Percentiles rank a stretch among this genome's conserved stretches.
phyloP scores from a whole-genome alignment of 2,888 invertebrate species.

The Andrena fulva region DNA sequence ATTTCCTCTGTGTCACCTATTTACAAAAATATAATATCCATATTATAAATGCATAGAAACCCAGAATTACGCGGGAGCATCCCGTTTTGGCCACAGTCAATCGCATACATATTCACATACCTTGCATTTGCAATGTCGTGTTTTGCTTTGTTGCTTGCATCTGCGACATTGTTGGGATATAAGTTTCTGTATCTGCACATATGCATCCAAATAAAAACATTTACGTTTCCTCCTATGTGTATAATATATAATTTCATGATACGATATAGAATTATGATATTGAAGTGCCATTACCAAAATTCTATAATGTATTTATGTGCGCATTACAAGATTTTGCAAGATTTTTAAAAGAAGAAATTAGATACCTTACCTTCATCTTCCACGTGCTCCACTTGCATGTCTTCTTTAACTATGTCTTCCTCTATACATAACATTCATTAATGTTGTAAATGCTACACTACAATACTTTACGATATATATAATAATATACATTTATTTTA shows the following conservation, averaged over 20 bases:
- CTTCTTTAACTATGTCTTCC: neutral
- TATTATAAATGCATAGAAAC: too few relatives aligned
- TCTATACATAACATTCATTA: neutral
- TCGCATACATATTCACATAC: neutral
- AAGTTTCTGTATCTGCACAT: neutral
- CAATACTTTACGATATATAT: neutral
- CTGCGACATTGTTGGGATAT: neutral
- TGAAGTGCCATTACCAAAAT: neutral
- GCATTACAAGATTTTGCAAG: neutral
- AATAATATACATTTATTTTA: constrained; percentile 1
- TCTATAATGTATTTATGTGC: neutral
- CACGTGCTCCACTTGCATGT: neutral
- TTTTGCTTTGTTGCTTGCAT: neutral
- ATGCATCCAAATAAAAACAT: neutral
- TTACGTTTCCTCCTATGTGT: neutral
- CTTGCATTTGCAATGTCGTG: neutral
- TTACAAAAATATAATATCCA: neutral
- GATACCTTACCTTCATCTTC: neutral
- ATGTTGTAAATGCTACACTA: neutral
- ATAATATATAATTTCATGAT: neutral
- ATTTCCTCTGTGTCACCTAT: neutral
- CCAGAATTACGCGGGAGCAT: neutral
- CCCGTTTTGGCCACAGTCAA: too few relatives aligned
- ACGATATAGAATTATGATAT: neutral
- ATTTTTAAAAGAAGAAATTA: neutral